Evolutionary conservation across 2,113 vertebrate species (phyloP).

Genomic region (Turdus rufiventris): DNA sequence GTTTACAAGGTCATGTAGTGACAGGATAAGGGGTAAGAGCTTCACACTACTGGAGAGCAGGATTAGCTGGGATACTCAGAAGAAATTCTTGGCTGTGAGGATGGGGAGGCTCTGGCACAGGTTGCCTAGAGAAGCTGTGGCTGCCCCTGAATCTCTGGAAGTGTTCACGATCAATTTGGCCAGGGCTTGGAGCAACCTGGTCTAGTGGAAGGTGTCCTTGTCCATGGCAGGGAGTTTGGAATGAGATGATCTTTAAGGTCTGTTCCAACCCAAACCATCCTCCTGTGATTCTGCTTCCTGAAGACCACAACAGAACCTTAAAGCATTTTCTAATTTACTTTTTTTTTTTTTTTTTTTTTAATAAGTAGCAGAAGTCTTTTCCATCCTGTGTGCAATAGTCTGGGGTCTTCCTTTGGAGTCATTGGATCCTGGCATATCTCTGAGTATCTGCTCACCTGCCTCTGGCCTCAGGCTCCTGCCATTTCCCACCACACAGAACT

Average conservation of each 20-base stretch:
- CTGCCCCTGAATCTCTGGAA: neutral
- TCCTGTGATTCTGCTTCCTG: neutral
- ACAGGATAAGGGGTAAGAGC: neutral
- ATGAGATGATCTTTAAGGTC: neutral
- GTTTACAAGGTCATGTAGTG: neutral
- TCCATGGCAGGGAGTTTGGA: neutral
- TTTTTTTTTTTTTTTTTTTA: neutral
- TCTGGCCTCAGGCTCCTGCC: neutral
- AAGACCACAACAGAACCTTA: neutral
- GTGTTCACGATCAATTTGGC: neutral
- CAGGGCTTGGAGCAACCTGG: rapidly evolving
- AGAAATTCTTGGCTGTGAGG: neutral
- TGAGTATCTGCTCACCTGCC: neutral
- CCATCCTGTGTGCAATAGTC: neutral
- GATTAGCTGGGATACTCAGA: neutral
- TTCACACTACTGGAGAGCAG: neutral
- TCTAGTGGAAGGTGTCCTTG: neutral
- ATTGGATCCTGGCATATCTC: neutral
- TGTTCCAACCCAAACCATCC: neutral
- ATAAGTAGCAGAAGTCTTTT: neutral
- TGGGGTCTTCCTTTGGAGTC: neutral
- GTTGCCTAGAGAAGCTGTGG: neutral
- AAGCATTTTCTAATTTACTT: neutral
- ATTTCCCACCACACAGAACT: neutral
- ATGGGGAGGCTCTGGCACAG: neutral